Base-by-base conservation (phyloP, 2,797 vertebrate genomes). In the Siniperca scherzeri region DNA sequence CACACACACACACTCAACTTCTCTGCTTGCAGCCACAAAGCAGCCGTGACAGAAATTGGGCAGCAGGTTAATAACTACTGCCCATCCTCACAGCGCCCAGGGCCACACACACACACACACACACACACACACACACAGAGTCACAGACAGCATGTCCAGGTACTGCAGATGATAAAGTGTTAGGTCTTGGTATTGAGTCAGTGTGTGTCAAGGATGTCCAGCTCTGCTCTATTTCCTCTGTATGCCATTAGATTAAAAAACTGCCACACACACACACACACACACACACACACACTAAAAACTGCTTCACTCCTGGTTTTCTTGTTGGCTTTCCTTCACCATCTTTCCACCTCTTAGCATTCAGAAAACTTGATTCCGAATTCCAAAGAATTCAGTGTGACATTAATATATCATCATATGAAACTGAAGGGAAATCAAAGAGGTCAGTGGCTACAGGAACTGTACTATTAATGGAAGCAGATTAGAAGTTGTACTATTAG, bases 41-140 rank as follows among this genome's bases (percentile, higher is more conserved):
- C 89, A 92, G 83, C 88, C 78, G 73, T 93, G 93, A 94, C 93
- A 94, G 93, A 90, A 93, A 90, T 87, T 92, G 91, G 88, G 88
- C 90, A 92, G 88, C 89, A 92, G 91, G 92, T 93, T 93, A 93
- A 93, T 93, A 93, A 93, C 89, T 92, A 88, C 85, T 91, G 89
- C 90, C 83, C 90, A 89, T 93, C 88, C 89, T 91, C 87, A 86
- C 88, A 88, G 87, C 0, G 82, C 90, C 81, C 77, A 83, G 88
- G 84, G 86, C 83, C 80, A 77, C 82, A 72, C 67, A 83, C 57
- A 67, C 77, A 66, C 70, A 69, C 76, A 59, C 27, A 36, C 50
- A 77, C 69, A 66, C 55, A 72, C 53, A 77, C 57, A 72, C 70
- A 78, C 67, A 53, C 42, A 78, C 65, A 66, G 12, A 71, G 50